Evolutionary conservation across 2,113 vertebrate genomes (phyloP), one percentile per base, ranked within the genome.

Genomic region (Toxotes jaculatrix): DNA sequence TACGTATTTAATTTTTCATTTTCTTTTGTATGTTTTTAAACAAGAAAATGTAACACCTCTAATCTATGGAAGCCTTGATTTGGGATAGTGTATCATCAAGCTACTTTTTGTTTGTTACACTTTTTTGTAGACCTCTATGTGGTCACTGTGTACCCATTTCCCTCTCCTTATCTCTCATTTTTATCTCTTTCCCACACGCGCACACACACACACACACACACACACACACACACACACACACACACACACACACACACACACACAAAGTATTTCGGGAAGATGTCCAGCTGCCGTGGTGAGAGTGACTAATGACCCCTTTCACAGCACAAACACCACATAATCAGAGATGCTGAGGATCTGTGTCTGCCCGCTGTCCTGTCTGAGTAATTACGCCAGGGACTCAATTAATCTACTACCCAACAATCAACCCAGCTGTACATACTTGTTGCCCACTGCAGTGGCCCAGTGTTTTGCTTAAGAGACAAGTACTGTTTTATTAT

Each of bases 311-410:
- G 86, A 92, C 83, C 84, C 79, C 78, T 87, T 91, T 91, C 77
- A 87, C 80, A 87, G 75, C 87, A 67, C 80, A 91, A 91, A 90
- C 81, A 88, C 69, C 80, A 89, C 89, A 90, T 91, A 91, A 93
- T 94, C 93, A 93, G 92, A 92, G 89, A 91, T 83, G 88, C 91
- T 91, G 90, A 93, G 80, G 80, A 92, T 88, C 92, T 87, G 88
- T 93, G 88, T 91, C 91, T 90, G 90, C 84, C 87, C 65, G 80
- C 90, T 90, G 86, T 91, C 90, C 87, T 88, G 84, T 89, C 87
- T 86, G 90, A 93, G 93, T 92, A 93, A 94, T 93, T 94, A 91
- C 78, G 56, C 87, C 76, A 79, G 83, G 76, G 80, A 93, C 89
- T 93, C 88, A 88, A 93, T 95, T 93, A 93, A 92, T 95, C 91